Conservation (phyloP, 2,888 invertebrate species). For the Cantharis rustica region DNA sequence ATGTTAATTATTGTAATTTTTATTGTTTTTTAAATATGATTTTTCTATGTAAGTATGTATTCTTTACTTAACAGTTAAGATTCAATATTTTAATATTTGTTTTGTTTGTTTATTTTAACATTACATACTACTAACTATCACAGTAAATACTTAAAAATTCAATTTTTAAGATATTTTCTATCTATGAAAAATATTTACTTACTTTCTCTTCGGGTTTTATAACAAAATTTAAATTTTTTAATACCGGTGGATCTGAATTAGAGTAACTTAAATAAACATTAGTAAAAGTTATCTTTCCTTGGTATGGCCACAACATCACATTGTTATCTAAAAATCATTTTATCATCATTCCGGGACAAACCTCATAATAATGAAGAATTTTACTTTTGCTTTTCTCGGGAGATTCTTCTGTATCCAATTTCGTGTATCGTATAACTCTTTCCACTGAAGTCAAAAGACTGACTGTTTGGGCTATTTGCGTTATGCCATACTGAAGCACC, state of each 20-base stretch:
- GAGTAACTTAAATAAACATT: conserved; percentile 69
- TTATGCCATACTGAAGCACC: conserved; percentile 77
- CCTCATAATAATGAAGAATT: no score
- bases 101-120: no score
- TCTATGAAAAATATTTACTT: background rate
- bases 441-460: conserved; percentile 78
- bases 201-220: conserved; percentile 68
- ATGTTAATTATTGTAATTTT: no score
- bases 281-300: conserved; percentile 64
- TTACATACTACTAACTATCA: no score
- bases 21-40: no score
- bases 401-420: conserved; percentile 68
- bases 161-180: no score
- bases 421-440: conserved; percentile 74
- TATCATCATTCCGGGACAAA: no score
- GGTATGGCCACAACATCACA: conserved; percentile 58
- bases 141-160: no score
- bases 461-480: conserved; percentile 74
- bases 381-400: conserved; percentile 42
- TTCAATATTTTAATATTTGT: no score
- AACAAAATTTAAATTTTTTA: conserved; percentile 68
- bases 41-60: no score
- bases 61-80: no score
- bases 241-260: conserved; percentile 65
- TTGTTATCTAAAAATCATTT: background rate